Evolutionary conservation across 64 coral and sea anemone genomes (phyloP).

Genomic region (Acropora tenuis): DNA sequence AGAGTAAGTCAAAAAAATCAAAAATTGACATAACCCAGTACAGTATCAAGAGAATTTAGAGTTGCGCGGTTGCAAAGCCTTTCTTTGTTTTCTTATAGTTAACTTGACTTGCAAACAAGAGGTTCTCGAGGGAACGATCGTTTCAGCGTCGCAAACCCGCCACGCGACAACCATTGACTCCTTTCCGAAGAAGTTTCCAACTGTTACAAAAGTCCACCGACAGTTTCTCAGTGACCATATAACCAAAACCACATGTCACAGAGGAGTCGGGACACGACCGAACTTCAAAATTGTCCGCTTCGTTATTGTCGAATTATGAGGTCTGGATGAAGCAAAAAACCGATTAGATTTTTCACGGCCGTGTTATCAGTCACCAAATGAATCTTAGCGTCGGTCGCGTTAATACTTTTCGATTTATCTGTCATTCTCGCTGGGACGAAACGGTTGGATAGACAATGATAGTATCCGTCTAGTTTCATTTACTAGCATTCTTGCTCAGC

Average conservation of each 20-base stretch:
- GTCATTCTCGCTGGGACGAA: slow-evolving; percentile 21
- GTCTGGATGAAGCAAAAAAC: not conserved
- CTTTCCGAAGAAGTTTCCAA: not conserved
- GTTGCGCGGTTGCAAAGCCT: too few species aligned
- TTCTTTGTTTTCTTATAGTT: too few species aligned
- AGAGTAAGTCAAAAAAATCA: too few species aligned
- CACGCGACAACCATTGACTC: not conserved
- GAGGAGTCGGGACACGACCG: too few species aligned
- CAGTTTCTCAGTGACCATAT: not conserved
- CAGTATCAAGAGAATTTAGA: too few species aligned
- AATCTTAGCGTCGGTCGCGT: slow-evolving; percentile 24
- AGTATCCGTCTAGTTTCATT: slow-evolving; percentile 9
- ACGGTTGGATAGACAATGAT: slow-evolving; percentile 18
- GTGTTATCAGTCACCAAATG: not conserved
- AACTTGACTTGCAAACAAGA: too few species aligned
- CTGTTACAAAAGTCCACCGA: not conserved
- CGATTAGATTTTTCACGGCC: not conserved
- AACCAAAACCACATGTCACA: not conserved
- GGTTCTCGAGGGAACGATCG: too few species aligned
- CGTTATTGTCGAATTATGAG: not conserved
- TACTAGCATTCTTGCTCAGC: slow-evolving; percentile 5
- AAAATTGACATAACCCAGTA: too few species aligned
- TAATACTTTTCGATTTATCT: not conserved
- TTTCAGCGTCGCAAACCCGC: too few species aligned
- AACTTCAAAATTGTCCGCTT: not conserved